Base-by-base conservation (phyloP, 92 coral and sea anemone species). In the Palythoa grandis region DNA sequence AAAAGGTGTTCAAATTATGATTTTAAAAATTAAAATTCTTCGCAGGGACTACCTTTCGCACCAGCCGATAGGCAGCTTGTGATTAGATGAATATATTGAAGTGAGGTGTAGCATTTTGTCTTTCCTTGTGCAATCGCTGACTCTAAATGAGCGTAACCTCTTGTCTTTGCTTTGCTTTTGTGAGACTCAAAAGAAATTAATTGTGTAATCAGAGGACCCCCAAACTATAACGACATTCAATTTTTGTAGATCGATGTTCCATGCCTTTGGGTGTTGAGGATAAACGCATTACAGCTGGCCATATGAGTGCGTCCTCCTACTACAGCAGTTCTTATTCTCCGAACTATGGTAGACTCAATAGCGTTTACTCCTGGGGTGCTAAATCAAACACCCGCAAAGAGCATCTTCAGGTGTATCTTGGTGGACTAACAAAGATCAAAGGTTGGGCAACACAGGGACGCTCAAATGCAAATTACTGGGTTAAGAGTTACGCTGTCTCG, bases 221-320 rank as follows among this genome's bases (percentile, higher is more conserved):
- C 16, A 70, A 70, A 35, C 24, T 43, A 3, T 1, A 60, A 8
- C 9, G 2, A 35, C 24, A 35, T 25, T 70, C 38, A 17, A 7
- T 72, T 73, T 29, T 43, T 47, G 9, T 69, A 69, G 83, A 78
- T 61, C 83, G 83, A 25, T 78, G 85, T 19, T 38, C 85, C 12
- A 80, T 80, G 82, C 87, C 91, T 25, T 75, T 88, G 38, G 91
- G 91, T 16, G 80, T 88, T 11, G 87, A 88, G 56, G 74, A 82
- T 82, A 47, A 77, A n/a, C 74, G 78, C 0, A 88, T 88, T 56
- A 72, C 82, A 23, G 85, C 58, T 20, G 85, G 87, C 43, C 87
- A 82, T 25, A 11, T 88, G 52, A 60, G 68, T 0, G 87, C 91
- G 79, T 74, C 87, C 14, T 69, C 87, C 7, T 40, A 63, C 85